Base-by-base conservation (phyloP, 2,113 vertebrate species). In the Melanerpes aurifrons region DNA sequence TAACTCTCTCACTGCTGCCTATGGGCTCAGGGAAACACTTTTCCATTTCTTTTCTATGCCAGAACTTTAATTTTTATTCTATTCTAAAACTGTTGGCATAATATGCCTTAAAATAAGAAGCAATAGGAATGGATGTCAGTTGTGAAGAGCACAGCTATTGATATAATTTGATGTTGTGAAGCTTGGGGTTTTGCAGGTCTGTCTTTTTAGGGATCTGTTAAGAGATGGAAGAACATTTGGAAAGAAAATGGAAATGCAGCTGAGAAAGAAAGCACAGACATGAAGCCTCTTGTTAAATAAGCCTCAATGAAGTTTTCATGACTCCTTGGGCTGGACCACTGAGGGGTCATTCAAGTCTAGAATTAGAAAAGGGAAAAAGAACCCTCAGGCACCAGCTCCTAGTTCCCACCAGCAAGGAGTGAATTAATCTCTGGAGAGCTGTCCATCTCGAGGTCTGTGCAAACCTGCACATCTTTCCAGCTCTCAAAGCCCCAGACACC, bases 1-100 rank as follows among this genome's bases (percentile, higher is more conserved):
- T 92, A 96, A 93, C 92, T 75, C 69, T 63, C 69, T 90, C 86
- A 15, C 15, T 90, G 76, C 70, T 92, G 83, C 32, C 56, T 19
- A 0, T 21, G 14, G 35, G 7, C 37, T 90, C 54, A 71, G 78
- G 15, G 16, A 94, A 94, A 37, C 2, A 26, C 3, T 58, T 61
- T 66, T 6, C 29, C 15, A 18, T 47, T 78, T 69, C 5, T 48
- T 58, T 74, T 64, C 24, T 31, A 28, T 48, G 81, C 37, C 20
- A 73, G 59, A 85, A 79, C 57, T 48, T 58, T 3, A 12, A 15
- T 32, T 18, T 61, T 48, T 45, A 18, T 57, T 20, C 29, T 85
- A 8, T 59, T 79, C 6, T n/a, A 57, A 74, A 68, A 69, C 11
- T 29, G 6, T 74, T 54, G 37, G 6, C 20, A 31, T 9, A 59